Evolutionary conservation across 2,113 vertebrate species (phyloP), one percentile per base, ranked within the genome.

Genomic region (Odocoileus virginianus): DNA sequence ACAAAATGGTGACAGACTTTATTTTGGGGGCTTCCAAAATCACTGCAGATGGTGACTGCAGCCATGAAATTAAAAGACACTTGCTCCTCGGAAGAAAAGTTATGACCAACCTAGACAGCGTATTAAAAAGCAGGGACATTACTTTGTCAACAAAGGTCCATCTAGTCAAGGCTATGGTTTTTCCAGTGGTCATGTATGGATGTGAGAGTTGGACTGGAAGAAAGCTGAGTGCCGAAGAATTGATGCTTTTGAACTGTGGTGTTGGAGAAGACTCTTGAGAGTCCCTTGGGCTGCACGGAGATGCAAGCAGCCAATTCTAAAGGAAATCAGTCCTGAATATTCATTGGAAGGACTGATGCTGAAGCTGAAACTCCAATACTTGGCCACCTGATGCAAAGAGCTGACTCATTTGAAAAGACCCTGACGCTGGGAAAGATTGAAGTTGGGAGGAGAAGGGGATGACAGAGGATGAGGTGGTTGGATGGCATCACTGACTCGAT

Each of bases 171-270:
- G 64, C 64, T 36, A 36, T 36, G n/a, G 17, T 36, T 71, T 71
- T 71, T 36, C 64, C 64, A 36, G 17, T 71, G 0, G 64, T 36
- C 64, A 36, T 1, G 64, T 71, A 71, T 71, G 17, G 1, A 36
- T 71, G 2, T 67, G 33, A 67, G 64, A 71, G 9, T 10, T 36
- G 64, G 4, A n/a, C 64, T 19, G 2, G 5, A 71, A 71, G n/a
- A 71, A 71, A 71, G 64, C 10, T 71, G 64, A 71, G 17, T 0
- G 0, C n/a, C 0, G 0, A 71, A 67, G 64, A 67, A 21, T 5
- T 71, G 64, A 36, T 36, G n/a, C 64, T 71, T 21, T 36, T 36
- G n/a, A 71, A 71, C 64, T 71, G 64, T 21, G 0, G 9, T 71
- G n/a, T 21, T 71, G n/a, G n/a, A 71, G 64, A 2, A 71, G 64